These are phyloP conservation scores for Latrodectus geometricus DNA, from an alignment of 1,140 invertebrate genomes.

Conservation along the genomic window DNA sequence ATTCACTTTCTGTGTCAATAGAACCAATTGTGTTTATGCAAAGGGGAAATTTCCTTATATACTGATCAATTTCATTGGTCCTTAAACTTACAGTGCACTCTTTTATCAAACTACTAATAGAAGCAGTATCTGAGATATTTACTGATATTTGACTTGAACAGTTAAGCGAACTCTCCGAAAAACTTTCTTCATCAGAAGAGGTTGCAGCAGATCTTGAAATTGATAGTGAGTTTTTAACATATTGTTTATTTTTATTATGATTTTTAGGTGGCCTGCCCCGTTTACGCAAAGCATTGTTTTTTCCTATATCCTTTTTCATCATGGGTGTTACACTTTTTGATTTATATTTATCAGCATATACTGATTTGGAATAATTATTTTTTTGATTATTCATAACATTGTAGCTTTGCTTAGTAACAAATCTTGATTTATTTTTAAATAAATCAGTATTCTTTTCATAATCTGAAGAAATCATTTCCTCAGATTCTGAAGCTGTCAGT, in stretches of 20 bases:
- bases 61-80: not conserved
- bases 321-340: too few species aligned
- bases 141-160: not conserved
- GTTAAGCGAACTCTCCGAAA: not conserved
- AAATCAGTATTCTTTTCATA: too few species aligned
- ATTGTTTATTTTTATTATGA: not conserved
- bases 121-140: not conserved
- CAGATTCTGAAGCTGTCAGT: too few species aligned
- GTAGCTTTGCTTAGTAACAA: too few species aligned
- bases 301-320: too few species aligned
- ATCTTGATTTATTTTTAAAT: too few species aligned
- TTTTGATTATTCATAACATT: too few species aligned
- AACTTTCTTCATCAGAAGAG: not conserved
- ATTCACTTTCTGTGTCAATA: too few species aligned
- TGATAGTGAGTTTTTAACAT: not conserved
- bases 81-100: not conserved
- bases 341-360: too few species aligned
- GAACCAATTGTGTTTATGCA: not conserved
- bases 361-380: too few species aligned
- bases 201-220: not conserved
- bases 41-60: not conserved
- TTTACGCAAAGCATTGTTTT: not conserved
- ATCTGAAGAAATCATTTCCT: too few species aligned
- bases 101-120: not conserved
- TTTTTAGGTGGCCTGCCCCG: not conserved